Percentiles rank a stretch among this genome's conserved stretches.
Conservation (phyloP, 2,888 invertebrate genomes). For the Leucozona laternaria region DNA sequence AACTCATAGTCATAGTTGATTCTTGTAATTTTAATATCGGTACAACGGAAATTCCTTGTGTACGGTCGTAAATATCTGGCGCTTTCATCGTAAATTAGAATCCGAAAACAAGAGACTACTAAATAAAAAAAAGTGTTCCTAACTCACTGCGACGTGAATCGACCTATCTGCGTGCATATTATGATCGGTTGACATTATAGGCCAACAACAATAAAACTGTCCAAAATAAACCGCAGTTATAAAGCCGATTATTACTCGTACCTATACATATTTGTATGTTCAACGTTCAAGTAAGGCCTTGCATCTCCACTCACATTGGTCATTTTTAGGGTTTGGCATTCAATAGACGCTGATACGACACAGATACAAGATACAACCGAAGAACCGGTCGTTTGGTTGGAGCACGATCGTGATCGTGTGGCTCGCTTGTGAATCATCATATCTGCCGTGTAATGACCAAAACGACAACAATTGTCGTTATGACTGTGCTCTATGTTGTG, state of each 20-base stretch:
- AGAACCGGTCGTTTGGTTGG: constrained; percentile 32
- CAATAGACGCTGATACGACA: constrained; percentile 30
- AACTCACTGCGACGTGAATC: neutral
- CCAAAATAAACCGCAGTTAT: constrained; percentile 72
- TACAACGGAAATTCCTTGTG: constrained; percentile 71
- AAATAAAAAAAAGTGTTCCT: constrained; percentile 30
- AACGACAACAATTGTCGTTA: constrained; percentile 72
- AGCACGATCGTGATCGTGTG: constrained; percentile 64
- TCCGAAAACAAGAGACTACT: constrained; percentile 61
- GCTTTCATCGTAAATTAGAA: constrained; percentile 74
- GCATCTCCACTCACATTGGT: constrained; percentile 46
- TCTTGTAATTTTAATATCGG: constrained; percentile 65
- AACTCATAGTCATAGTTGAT: constrained; percentile 4
- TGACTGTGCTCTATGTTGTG: constrained; percentile 40
- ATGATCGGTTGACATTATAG: constrained; percentile 71
- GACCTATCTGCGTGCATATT: constrained; percentile 37
- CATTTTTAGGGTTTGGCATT: constrained; percentile 68
- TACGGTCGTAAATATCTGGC: constrained; percentile 74
- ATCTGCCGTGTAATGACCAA: constrained; percentile 70
- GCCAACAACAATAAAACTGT: constrained; percentile 66
- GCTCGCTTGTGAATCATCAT: constrained; percentile 69
- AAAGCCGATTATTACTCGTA: constrained; percentile 63
- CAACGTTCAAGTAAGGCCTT: constrained; percentile 56
- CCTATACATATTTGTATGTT: no score
- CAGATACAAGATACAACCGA: constrained; percentile 7